Evolutionary conservation across 1,140 invertebrate species (phyloP), one percentile per base, ranked within the genome.

Genomic region (Lasioglossum albipes): DNA sequence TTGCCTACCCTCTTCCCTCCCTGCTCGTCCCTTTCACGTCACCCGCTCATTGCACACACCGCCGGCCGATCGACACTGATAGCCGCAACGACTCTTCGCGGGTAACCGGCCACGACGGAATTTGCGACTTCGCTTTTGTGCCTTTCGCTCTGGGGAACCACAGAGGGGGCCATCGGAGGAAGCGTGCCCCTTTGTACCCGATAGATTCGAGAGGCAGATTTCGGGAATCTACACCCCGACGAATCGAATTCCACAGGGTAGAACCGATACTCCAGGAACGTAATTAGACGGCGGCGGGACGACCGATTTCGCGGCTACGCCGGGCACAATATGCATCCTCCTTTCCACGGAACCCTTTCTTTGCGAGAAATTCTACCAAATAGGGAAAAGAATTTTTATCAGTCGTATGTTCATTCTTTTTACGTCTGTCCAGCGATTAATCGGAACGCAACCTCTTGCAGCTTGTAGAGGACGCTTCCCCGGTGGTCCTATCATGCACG

Each of bases 1-100:
- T 54, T 20, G 52, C 52, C 13, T 20, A 16, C 52, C 52, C 52
- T 20, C 18, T 54, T 20, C 13, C 52, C 52, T 16, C 52, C 52
- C 16, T 20, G 52, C 52, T 54, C 52, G 52, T 83, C 66, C 66
- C 75, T 81, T 71, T 68, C 76, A 70, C 81, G 80, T 73, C 75
- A 77, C 72, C 75, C 75, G 84, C 71, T 74, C 82, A 64, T 69
- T 79, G 72, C 79, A 62, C 74, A 67, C 67, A 72, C 81, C 73
- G 65, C 59, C 79, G 81, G 75, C 83, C 88, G 89, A 92, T 90
- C 89, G 91, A 92, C 90, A 92, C 90, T 91, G 91, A 91, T 91
- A 90, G 84, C 73, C 61, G 81, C 71, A 61, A 65, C 81, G 76
- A 82, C 81, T 78, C 69, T 79, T 76, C 75, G 59, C 81, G 45